Percentiles rank a stretch among this genome's conserved stretches.
Evolutionary conservation across 1,140 invertebrate species (phyloP).

Genomic region (Drosophila sechellia): DNA sequence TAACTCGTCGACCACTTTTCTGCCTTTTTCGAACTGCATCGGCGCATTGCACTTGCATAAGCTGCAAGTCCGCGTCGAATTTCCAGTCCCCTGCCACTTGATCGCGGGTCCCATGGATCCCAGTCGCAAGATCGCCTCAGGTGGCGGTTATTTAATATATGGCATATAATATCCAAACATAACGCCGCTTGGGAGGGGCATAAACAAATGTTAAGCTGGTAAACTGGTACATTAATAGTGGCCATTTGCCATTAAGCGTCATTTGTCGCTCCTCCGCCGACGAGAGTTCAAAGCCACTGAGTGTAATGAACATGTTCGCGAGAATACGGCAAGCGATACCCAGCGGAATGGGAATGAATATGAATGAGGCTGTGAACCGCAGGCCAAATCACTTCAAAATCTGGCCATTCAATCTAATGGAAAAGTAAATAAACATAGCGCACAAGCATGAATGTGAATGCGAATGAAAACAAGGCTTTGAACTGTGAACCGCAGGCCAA

Average conservation of each 20-base stretch:
- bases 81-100: not conserved
- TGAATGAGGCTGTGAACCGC: slow-evolving; percentile 26
- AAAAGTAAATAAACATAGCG: not conserved
- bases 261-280: slow-evolving; percentile 30
- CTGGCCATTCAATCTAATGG: not conserved
- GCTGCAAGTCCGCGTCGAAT: slow-evolving; percentile 11
- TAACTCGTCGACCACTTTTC: not conserved
- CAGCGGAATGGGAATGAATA: slow-evolving; percentile 5
- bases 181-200: slow-evolving; percentile 5
- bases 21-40: not conserved
- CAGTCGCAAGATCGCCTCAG: slow-evolving; percentile 15
- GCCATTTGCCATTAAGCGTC: slow-evolving; percentile 69
- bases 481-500: slow-evolving; percentile 42
- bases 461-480: slow-evolving; percentile 6
- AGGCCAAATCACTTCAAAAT: slow-evolving; percentile 12
- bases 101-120: slow-evolving; percentile 5
- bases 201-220: slow-evolving; percentile 29
- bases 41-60: slow-evolving; percentile 54
- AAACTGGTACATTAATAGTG: slow-evolving; percentile 78
- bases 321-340: not conserved
- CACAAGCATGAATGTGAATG: not conserved
- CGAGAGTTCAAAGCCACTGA: slow-evolving; percentile 73
- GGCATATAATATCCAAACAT: slow-evolving; percentile 55
- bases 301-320: slow-evolving; percentile 42
- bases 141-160: slow-evolving; percentile 57